phyloP scores from a whole-genome alignment of 2,888 invertebrate genomes.

The Aradus depressus region DNA sequence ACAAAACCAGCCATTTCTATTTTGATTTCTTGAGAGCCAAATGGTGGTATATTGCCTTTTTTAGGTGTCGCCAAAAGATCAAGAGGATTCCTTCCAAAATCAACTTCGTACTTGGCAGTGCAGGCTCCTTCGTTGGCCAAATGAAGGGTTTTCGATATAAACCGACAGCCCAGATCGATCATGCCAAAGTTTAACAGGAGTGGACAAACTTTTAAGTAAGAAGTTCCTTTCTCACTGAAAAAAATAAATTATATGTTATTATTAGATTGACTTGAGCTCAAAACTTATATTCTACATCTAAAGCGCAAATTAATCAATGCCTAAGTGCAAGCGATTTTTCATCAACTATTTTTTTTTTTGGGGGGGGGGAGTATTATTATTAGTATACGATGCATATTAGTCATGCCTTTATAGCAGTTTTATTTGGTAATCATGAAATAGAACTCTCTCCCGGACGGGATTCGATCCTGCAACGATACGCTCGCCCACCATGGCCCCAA shows the following conservation, averaged over 20 bases:
- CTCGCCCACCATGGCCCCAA: too few species aligned
- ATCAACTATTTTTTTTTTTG: too few species aligned
- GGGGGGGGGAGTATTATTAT: too few species aligned
- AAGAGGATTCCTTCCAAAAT: constrained; percentile 38
- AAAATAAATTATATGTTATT: constrained; percentile 8
- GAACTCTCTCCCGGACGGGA: too few species aligned
- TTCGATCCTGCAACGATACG: too few species aligned
- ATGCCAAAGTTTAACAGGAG: constrained; percentile 38
- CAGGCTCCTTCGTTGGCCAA: constrained; percentile 38
- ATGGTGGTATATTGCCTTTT: constrained; percentile 36
- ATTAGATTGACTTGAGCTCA: too few species aligned
- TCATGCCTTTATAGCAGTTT: too few species aligned
- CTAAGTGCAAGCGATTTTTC: too few species aligned
- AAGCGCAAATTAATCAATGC: too few species aligned
- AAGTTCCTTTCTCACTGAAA: constrained; percentile 31
- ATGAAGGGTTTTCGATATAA: constrained; percentile 35
- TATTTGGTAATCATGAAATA: too few species aligned
- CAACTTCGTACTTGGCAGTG: constrained; percentile 37
- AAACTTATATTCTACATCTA: too few species aligned
- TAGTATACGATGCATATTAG: too few species aligned
- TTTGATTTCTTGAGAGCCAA: constrained; percentile 31
- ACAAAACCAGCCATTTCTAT: constrained; percentile 37
- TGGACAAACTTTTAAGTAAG: constrained; percentile 34
- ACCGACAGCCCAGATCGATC: constrained; percentile 38
- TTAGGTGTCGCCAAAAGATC: constrained; percentile 38